Percentiles rank a stretch among this genome's conserved stretches.
phyloP scores from a whole-genome alignment of 2,797 vertebrate genomes.

The Pseudotriccus pelzelni region DNA sequence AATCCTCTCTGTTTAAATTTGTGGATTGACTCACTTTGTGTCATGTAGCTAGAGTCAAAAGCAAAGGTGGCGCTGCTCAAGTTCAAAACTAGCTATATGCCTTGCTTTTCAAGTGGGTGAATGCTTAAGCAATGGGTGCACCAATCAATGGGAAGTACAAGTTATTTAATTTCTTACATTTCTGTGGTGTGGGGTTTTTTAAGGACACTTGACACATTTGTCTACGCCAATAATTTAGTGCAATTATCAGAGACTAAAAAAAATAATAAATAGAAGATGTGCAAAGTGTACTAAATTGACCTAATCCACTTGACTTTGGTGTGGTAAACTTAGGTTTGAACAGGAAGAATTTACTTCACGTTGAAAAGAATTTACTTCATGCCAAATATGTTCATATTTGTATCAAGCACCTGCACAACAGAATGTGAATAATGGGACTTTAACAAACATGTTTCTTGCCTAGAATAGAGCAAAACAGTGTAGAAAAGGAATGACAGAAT shows the following conservation, averaged over 20 bases:
- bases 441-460: not conserved
- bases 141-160: not conserved
- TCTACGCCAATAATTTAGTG: not conserved
- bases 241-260: not conserved
- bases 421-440: not conserved
- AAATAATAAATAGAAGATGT: fast-evolving
- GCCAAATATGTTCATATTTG: not conserved
- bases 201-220: not conserved
- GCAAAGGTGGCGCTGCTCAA: not conserved
- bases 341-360: not conserved
- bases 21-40: constrained; percentile 18
- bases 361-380: not conserved
- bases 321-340: not conserved
- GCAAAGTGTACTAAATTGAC: not conserved
- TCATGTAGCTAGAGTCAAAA: not conserved
- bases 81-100: not conserved
- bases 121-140: not conserved
- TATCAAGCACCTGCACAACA: not conserved
- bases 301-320: not conserved
- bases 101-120: not conserved
- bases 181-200: not conserved
- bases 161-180: not conserved
- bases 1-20: constrained; percentile 47
- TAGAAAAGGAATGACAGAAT: not conserved
- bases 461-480: not conserved